Conservation (phyloP, 2,888 invertebrate species). For the Anticlea derivata region DNA sequence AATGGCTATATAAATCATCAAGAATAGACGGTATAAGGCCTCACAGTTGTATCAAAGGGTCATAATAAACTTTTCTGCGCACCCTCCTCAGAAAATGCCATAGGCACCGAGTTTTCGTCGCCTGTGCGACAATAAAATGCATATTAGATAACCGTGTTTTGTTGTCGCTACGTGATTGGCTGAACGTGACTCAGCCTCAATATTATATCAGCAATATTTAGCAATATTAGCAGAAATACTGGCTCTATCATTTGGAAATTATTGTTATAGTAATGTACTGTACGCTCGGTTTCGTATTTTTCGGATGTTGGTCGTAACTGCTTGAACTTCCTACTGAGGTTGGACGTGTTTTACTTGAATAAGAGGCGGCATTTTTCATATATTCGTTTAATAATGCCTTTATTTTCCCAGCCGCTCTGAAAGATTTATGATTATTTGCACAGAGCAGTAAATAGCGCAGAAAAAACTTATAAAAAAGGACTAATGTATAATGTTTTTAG, state of each 20-base stretch:
- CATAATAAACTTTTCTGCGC: constrained; percentile 42
- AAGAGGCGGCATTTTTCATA: neutral
- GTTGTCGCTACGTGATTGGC: constrained; percentile 76
- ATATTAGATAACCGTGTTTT: constrained; percentile 81
- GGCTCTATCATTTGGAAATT: constrained; percentile 38
- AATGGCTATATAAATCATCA: too few relatives aligned
- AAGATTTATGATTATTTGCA: neutral
- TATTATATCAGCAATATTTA: constrained; percentile 21
- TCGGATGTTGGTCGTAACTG: constrained; percentile 2
- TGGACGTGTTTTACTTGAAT: constrained; percentile 1
- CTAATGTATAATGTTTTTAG: neutral
- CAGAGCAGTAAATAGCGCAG: neutral
- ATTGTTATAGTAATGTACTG: constrained; percentile 37
- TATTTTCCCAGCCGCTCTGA: neutral
- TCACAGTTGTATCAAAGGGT: too few relatives aligned
- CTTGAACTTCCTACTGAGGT: neutral
- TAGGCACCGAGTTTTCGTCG: constrained; percentile 54
- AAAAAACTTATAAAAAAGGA: too few relatives aligned
- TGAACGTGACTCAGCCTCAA: constrained; percentile 39
- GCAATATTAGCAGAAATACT: constrained; percentile 47
- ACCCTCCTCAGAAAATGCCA: constrained; percentile 51
- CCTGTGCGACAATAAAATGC: constrained; percentile 76
- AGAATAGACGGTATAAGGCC: too few relatives aligned
- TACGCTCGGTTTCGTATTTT: constrained; percentile 27
- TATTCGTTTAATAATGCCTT: neutral